Evolutionary conservation across 2,888 invertebrate genomes (phyloP).

Genomic region (Tachina lurida): DNA sequence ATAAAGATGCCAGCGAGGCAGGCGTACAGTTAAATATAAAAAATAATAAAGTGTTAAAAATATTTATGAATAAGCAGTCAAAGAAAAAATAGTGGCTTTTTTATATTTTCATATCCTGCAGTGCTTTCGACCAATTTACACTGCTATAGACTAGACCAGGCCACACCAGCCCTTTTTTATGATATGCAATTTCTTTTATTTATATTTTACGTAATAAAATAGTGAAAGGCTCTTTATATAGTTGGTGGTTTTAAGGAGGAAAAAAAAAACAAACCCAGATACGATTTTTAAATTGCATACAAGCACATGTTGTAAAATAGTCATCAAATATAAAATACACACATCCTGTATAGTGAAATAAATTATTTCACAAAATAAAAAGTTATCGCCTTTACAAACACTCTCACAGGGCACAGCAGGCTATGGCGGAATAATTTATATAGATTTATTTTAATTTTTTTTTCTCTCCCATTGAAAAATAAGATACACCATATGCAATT

Average conservation of each 20-base stretch:
- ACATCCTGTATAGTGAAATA: not conserved
- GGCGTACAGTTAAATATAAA: not conserved
- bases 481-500: no score
- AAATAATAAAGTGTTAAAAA: slow-evolving; percentile 4
- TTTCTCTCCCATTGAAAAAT: not conserved
- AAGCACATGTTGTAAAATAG: not conserved
- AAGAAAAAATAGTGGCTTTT: not conserved
- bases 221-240: slow-evolving; percentile 20
- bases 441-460: not conserved
- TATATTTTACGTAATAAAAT: slow-evolving; percentile 39
- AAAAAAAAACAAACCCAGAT: not conserved
- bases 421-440: not conserved
- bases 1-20: not conserved
- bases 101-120: slow-evolving; percentile 28
- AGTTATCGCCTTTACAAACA: not conserved
- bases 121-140: slow-evolving; percentile 9
- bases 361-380: slow-evolving; percentile 3
- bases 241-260: not conserved
- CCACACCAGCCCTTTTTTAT: slow-evolving; percentile 2
- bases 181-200: slow-evolving; percentile 10
- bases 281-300: slow-evolving; percentile 4
- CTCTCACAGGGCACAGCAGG: not conserved
- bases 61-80: not conserved
- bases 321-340: not conserved
- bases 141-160: not conserved